Percentiles rank a stretch among this genome's conserved stretches.
These are phyloP conservation scores for Urocolius indicus DNA, from an alignment of 2,113 vertebrate genomes.

Conservation along the genomic window DNA sequence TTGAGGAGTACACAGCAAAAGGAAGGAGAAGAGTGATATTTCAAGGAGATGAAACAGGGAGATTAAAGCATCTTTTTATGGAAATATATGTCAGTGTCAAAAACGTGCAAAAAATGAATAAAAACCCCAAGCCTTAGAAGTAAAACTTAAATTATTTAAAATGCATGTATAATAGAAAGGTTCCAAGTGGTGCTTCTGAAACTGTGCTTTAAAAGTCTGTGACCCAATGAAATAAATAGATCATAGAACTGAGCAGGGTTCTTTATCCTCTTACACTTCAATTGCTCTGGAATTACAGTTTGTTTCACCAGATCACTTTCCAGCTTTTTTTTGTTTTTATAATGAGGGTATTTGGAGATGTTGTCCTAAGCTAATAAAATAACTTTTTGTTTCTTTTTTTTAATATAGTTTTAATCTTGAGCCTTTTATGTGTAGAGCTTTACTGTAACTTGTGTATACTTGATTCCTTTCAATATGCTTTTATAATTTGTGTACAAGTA, in stretches of 20 bases:
- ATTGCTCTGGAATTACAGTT: neutral
- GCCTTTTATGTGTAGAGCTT: neutral
- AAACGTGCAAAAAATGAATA: neutral
- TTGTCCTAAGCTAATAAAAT: neutral
- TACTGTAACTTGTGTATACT: neutral
- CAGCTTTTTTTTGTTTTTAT: neutral
- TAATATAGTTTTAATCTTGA: neutral
- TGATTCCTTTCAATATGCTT: neutral
- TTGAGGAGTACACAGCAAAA: neutral
- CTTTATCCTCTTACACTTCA: neutral
- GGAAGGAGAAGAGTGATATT: neutral
- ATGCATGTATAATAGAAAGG: neutral
- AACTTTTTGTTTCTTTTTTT: neutral
- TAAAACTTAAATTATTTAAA: conserved; percentile 23
- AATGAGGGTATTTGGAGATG: neutral
- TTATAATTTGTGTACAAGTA: neutral
- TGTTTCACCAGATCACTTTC: neutral
- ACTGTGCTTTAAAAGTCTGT: neutral
- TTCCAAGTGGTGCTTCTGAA: neutral
- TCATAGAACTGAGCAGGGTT: neutral
- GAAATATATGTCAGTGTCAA: neutral
- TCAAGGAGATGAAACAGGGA: neutral
- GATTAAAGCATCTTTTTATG: conserved; percentile 3
- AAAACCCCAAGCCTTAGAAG: neutral
- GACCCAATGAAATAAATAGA: neutral